Evolutionary conservation across 2,888 invertebrate species (phyloP).

Genomic region (Caenorhabditis auriculariae): DNA sequence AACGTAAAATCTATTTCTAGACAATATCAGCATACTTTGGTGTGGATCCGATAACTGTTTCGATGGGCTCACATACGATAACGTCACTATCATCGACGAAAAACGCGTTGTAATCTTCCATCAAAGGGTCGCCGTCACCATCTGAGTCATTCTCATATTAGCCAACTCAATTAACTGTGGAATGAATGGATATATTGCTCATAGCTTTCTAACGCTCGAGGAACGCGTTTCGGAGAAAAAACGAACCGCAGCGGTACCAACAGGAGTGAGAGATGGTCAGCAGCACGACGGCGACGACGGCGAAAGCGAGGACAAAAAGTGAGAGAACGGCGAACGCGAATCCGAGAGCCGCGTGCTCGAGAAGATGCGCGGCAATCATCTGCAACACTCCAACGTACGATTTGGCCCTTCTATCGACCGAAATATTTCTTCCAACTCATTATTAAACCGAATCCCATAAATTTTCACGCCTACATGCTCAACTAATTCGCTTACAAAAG

Average conservation of each 20-base stretch:
- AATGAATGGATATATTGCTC: too few species aligned
- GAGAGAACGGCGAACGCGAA: conserved; percentile 45
- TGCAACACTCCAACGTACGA: too few species aligned
- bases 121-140: conserved; percentile 28
- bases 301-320: conserved; percentile 45
- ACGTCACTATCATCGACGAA: conserved; percentile 8
- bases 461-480: too few species aligned
- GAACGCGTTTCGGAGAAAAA: too few species aligned
- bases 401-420: too few species aligned
- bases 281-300: conserved; percentile 45
- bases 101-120: conserved; percentile 31
- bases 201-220: too few species aligned
- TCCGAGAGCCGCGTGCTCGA: conserved; percentile 47
- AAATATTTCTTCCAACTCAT: too few species aligned
- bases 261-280: conserved; percentile 45
- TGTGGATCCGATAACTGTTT: conserved; percentile 36
- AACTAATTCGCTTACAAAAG: too few species aligned
- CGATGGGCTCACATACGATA: conserved; percentile 28
- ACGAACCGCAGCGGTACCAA: conserved; percentile 47
- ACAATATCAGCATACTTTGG: conserved; percentile 41
- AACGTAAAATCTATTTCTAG: conserved; percentile 8
- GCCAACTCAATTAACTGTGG: too few species aligned
- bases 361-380: conserved; percentile 36
- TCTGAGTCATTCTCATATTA: conserved; percentile 23
- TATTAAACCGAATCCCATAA: too few species aligned